These are phyloP conservation scores for Leuctra nigra DNA, from an alignment of 2,888 invertebrate species.

Conservation along the genomic window DNA sequence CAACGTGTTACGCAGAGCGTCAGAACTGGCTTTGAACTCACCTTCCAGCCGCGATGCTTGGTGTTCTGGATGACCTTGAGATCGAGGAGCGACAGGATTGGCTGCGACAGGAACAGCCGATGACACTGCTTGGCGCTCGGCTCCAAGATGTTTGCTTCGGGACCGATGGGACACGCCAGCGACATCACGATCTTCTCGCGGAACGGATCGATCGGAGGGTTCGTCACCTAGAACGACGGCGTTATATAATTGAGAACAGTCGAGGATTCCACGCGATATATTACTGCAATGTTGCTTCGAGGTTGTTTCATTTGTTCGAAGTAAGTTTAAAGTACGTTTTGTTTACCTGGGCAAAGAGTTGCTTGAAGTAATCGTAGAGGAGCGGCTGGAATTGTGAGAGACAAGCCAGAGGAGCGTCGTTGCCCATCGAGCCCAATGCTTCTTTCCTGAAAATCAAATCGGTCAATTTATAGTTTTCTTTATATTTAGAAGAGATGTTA, in stretches of 20 bases:
- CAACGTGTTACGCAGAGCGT: too few relatives aligned
- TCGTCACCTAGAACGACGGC: slow-evolving; percentile 74
- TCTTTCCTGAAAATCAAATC: slow-evolving; percentile 72
- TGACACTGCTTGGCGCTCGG: slow-evolving; percentile 83
- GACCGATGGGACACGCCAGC: slow-evolving; percentile 93
- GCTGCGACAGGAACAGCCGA: slow-evolving; percentile 88
- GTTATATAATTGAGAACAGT: too few relatives aligned
- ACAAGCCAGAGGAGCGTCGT: slow-evolving; percentile 96
- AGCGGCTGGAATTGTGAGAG: slow-evolving; percentile 92
- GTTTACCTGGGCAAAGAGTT: slow-evolving; percentile 97
- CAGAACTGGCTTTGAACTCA: too few relatives aligned
- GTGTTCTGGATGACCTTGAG: slow-evolving; percentile 80
- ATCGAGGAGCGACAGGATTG: slow-evolving; percentile 87
- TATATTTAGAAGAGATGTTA: too few relatives aligned
- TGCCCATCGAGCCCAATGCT: slow-evolving; percentile 98
- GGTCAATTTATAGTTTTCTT: too few relatives aligned
- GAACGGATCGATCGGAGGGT: slow-evolving; percentile 99
- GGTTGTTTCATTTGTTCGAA: too few relatives aligned
- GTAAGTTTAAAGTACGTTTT: too few relatives aligned
- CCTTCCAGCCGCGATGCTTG: slow-evolving; percentile 80
- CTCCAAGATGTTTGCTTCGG: slow-evolving; percentile 88
- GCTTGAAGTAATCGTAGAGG: slow-evolving; percentile 96
- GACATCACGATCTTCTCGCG: slow-evolving; percentile 99
- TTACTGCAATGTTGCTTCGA: too few relatives aligned
- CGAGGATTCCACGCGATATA: too few relatives aligned